Evolutionary conservation across 1,140 invertebrate species (phyloP).

Genomic region (Alviniconcha marisindica): DNA sequence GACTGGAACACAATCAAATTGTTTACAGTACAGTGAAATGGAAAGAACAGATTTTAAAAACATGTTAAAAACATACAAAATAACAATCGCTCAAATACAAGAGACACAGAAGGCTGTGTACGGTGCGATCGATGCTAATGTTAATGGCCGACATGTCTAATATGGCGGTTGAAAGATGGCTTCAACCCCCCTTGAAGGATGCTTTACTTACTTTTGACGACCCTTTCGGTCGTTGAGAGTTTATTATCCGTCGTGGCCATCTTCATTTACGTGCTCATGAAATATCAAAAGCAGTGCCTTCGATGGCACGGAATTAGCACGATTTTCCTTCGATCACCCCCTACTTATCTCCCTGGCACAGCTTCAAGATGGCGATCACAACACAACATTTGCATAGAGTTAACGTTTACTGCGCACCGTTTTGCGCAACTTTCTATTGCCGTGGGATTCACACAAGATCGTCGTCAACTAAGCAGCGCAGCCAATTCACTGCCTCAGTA

Average conservation of each 20-base stretch:
- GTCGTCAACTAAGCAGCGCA: too few relatives aligned
- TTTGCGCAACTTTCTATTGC: slow-evolving; percentile 74
- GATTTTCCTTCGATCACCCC: slow-evolving; percentile 66
- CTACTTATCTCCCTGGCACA: slow-evolving; percentile 58
- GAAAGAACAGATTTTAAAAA: not conserved
- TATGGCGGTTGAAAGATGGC: slow-evolving; percentile 65
- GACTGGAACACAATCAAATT: not conserved
- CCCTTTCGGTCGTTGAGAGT: slow-evolving; percentile 84
- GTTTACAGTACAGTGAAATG: not conserved
- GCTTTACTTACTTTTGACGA: slow-evolving; percentile 83
- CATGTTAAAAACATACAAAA: not conserved
- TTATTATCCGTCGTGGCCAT: slow-evolving; percentile 77
- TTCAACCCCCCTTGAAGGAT: slow-evolving; percentile 38
- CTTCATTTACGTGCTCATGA: slow-evolving; percentile 62
- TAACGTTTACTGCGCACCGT: slow-evolving; percentile 68
- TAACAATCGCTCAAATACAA: not conserved
- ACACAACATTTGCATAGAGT: slow-evolving; percentile 75
- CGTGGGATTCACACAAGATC: slow-evolving; percentile 51
- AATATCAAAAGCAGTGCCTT: slow-evolving; percentile 57
- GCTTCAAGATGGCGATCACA: slow-evolving; percentile 76
- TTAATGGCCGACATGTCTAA: slow-evolving; percentile 59
- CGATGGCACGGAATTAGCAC: slow-evolving; percentile 66
- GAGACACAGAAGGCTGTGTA: slow-evolving; percentile 32
- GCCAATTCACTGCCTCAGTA: too few relatives aligned
- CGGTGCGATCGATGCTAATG: slow-evolving; percentile 41